Evolutionary conservation across 2,113 vertebrate species (phyloP), one percentile per base, ranked within the genome.

Genomic region (Pygoscelis antarcticus): DNA sequence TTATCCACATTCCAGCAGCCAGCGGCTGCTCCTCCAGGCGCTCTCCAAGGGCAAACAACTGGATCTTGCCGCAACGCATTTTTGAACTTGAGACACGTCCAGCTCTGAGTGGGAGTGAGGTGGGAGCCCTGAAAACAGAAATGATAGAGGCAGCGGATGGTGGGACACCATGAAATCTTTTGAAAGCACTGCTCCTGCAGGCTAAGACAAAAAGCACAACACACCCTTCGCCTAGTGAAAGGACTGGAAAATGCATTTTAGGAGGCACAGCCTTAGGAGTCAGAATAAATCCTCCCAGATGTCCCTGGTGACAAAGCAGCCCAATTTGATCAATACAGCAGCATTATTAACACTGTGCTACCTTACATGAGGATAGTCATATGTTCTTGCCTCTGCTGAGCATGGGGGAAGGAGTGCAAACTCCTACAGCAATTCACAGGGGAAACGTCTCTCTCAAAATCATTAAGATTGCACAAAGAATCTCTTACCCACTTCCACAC

Each of bases 321-420:
- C 94, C 91, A 60, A 91, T 80, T 72, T 95, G 97, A 98, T 97
- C 98, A 97, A 98, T 97, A 97, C 76, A 90, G 81, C 94, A 94
- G 96, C 96, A 90, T 96, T 97, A 98, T 94, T 97, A 98, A 96
- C 95, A 96, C 95, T 76, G 93, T 14, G 11, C 92, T 97, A 95
- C 91, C 92, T 65, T 96, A 81, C 94, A 88, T 38, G 85, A 95
- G 83, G 89, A 88, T 14, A 95, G 93, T 93, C 74, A 46, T 90
- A 91, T 49, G 94, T 76, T 93, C 92, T 87, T 87, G 81, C 86
- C 93, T 97, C 89, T 96, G 91, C 95, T 87, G 89, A 92, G 76
- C 0, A 2, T 74, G 84, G 94, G 88, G 86, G 93, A 91, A 80
- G 96, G 93, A 95, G 54, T 75, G 77, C 47, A 77, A 94, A 93